phyloP scores from a whole-genome alignment of 2,797 vertebrate genomes.

The Cuculus canorus region DNA sequence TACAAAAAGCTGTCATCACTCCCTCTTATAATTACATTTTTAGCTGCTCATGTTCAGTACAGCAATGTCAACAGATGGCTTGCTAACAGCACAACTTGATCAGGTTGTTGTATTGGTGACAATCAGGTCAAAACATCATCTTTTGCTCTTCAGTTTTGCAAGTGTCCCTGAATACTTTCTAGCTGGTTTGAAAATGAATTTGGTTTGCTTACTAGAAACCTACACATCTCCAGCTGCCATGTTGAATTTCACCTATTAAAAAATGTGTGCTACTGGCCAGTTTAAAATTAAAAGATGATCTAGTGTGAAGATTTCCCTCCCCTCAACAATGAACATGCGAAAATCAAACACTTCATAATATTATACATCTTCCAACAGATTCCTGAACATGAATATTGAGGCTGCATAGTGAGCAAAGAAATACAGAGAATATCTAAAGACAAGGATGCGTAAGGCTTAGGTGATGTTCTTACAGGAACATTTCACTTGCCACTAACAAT shows the following conservation, averaged over 20 bases:
- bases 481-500: background rate
- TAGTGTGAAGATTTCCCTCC: background rate
- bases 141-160: background rate
- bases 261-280: background rate
- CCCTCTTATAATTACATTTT: slow-evolving; percentile 9
- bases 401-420: background rate
- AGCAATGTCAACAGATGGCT: slow-evolving; percentile 2
- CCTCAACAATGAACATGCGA: background rate
- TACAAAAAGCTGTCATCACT: background rate
- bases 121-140: background rate
- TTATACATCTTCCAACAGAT: background rate
- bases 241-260: background rate
- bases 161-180: background rate
- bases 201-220: background rate
- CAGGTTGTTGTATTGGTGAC: background rate
- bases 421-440: background rate
- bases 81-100: background rate
- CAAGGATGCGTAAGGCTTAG: background rate
- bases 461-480: background rate
- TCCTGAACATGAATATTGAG: background rate
- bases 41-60: background rate
- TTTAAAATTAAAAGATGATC: background rate
- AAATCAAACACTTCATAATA: background rate
- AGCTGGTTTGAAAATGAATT: background rate
- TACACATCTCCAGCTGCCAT: background rate